A percentile compares a stretch with the other conserved stretches of the same genome.
Evolutionary conservation across 92 coral and sea anemone genomes (phyloP).

Genomic region (Chrysogorgia sp.): DNA sequence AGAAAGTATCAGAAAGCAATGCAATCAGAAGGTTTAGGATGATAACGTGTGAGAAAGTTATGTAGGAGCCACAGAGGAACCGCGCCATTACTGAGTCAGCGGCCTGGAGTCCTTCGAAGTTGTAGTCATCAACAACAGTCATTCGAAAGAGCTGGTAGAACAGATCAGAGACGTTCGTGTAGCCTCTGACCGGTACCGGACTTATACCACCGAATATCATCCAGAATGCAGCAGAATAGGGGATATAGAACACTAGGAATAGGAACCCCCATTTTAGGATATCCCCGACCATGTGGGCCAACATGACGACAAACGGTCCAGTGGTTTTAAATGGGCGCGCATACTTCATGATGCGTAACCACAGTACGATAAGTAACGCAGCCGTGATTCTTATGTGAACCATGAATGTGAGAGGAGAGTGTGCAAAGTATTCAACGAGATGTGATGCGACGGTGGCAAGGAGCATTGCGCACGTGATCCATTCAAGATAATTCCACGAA

Average conservation of each 20-base stretch:
- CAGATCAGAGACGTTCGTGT: constrained; percentile 73
- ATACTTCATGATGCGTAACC: constrained; percentile 89
- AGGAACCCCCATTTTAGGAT: constrained; percentile 82
- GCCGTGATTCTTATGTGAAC: constrained; percentile 74
- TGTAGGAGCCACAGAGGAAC: constrained; percentile 94
- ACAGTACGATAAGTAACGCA: constrained; percentile 77
- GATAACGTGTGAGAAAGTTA: constrained; percentile 83
- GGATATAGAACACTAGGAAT: constrained; percentile 83
- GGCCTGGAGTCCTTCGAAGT: constrained; percentile 75
- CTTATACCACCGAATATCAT: constrained; percentile 77
- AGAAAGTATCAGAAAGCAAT: constrained; percentile 92
- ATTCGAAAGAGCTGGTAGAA: constrained; percentile 93
- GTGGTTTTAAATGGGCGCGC: constrained; percentile 91
- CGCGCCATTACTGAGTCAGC: constrained; percentile 90
- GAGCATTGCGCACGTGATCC: constrained; percentile 86
- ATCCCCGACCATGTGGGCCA: constrained; percentile 82
- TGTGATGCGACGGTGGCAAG: constrained; percentile 71
- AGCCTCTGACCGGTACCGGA: constrained; percentile 70
- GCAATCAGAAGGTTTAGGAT: constrained; percentile 92
- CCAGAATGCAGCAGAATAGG: constrained; percentile 99
- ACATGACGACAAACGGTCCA: constrained; percentile 97
- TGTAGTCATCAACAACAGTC: constrained; percentile 97
- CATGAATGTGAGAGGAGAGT: constrained; percentile 50
- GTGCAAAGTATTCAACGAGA: constrained; percentile 64
- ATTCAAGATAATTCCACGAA: constrained; percentile 92